phyloP scores from a whole-genome alignment of 1,140 invertebrate genomes.

The Ceratosolen solmsi region DNA sequence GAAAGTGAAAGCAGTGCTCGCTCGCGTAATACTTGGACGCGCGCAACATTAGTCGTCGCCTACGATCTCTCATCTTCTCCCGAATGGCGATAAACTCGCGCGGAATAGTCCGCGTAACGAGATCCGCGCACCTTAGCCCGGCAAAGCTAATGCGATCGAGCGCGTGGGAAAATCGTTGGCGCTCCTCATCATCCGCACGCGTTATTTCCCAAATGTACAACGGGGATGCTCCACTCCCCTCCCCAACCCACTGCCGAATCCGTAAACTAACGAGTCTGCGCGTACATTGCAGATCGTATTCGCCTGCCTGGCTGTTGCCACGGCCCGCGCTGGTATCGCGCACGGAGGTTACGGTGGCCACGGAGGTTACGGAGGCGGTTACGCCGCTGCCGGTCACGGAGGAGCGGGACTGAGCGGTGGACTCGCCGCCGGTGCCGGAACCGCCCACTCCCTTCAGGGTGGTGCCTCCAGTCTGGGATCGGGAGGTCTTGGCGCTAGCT shows the following conservation, averaged over 20 bases:
- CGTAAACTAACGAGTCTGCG: not conserved
- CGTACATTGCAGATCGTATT: conserved; percentile 67
- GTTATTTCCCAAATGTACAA: too few species aligned
- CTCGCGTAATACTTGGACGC: conserved; percentile 13
- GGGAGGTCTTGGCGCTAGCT: conserved; percentile 71
- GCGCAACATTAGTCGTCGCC: conserved; percentile 32
- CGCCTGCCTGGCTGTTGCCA: conserved; percentile 72
- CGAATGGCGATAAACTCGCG: conserved; percentile 35
- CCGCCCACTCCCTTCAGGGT: conserved; percentile 70
- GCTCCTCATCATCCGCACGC: not conserved
- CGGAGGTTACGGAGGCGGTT: conserved; percentile 62
- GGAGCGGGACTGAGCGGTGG: conserved; percentile 70
- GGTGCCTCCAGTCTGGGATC: conserved; percentile 73
- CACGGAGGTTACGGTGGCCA: conserved; percentile 67
- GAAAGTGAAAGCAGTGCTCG: conserved; percentile 48
- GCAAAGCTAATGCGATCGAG: too few species aligned
- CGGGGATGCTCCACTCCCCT: too few species aligned
- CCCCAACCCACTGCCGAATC: too few species aligned
- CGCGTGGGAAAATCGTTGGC: too few species aligned
- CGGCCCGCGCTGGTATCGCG: conserved; percentile 70
- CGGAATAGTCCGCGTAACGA: not conserved
- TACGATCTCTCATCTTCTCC: conserved; percentile 7
- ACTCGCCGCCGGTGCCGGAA: conserved; percentile 71
- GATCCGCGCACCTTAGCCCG: not conserved
- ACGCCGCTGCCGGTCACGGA: conserved; percentile 63